These are phyloP conservation scores for Dasyprocta punctata DNA, from an alignment of 2,113 vertebrate species.

Conservation along the genomic window DNA sequence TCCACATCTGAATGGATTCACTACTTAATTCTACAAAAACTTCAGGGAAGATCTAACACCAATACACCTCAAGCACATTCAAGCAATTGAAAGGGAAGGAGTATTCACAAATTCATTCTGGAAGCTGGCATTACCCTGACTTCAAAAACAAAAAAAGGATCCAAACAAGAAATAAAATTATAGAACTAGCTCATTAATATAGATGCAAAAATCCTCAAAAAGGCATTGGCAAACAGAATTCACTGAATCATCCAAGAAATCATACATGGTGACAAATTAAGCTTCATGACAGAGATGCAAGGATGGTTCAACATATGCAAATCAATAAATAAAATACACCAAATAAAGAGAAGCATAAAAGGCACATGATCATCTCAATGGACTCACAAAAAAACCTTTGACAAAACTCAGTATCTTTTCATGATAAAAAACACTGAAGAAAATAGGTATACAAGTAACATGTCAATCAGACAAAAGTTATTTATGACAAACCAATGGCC, in stretches of 20 bases:
- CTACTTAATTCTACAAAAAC: neutral
- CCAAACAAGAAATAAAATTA: neutral
- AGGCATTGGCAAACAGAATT: neutral
- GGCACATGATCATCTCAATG: neutral
- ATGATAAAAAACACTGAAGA: neutral
- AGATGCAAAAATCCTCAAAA: neutral
- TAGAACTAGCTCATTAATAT: neutral
- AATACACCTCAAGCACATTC: neutral
- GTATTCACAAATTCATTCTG: neutral
- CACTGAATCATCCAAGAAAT: neutral
- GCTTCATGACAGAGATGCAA: neutral
- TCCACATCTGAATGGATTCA: neutral
- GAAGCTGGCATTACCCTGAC: neutral
- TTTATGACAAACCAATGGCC: neutral
- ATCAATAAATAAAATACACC: neutral
- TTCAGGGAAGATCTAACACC: neutral
- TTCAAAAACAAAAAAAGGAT: neutral
- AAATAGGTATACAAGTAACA: neutral
- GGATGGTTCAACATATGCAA: neutral
- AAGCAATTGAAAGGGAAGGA: neutral
- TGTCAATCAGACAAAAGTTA: neutral
- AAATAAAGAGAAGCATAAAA: neutral
- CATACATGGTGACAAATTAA: neutral
- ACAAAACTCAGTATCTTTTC: neutral
- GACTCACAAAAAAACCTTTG: neutral